Evolutionary conservation across 2,113 vertebrate species (phyloP).

Genomic region (Pelodiscus sinensis): DNA sequence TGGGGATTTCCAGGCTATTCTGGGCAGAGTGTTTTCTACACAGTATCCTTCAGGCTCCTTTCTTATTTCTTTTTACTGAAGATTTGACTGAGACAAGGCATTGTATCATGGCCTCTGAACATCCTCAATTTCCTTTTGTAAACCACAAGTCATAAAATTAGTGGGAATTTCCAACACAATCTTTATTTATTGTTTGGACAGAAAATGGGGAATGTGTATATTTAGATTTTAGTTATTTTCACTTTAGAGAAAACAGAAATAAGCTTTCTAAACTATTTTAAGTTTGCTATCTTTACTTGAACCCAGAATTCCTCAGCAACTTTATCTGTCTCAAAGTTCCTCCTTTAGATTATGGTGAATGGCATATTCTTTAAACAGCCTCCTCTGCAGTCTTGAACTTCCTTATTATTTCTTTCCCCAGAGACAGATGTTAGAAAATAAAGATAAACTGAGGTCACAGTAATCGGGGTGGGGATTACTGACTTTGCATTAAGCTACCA

Average conservation of each 20-base stretch:
- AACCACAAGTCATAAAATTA: constrained; percentile 24
- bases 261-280: constrained; percentile 54
- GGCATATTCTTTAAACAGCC: constrained; percentile 62
- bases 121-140: constrained; percentile 42
- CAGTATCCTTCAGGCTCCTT: not conserved
- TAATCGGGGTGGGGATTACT: constrained; percentile 1
- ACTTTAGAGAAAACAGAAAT: constrained; percentile 57
- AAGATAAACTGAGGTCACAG: constrained; percentile 48
- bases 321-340: constrained; percentile 33
- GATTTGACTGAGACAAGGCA: constrained; percentile 28
- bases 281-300: constrained; percentile 41
- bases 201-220: constrained; percentile 3
- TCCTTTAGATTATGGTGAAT: constrained; percentile 12
- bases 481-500: not conserved
- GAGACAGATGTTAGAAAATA: constrained; percentile 50
- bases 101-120: constrained; percentile 16
- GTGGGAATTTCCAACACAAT: constrained; percentile 45
- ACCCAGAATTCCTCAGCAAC: constrained; percentile 10
- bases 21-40: constrained; percentile 23
- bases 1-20: not conserved
- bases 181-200: not conserved
- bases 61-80: constrained; percentile 14
- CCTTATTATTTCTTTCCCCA: constrained; percentile 44
- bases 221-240: not conserved
- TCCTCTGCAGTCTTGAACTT: constrained; percentile 34